A percentile compares a stretch with the other conserved stretches of the same genome.
phyloP scores from a whole-genome alignment of 2,797 vertebrate species.

The Myotis myotis region DNA sequence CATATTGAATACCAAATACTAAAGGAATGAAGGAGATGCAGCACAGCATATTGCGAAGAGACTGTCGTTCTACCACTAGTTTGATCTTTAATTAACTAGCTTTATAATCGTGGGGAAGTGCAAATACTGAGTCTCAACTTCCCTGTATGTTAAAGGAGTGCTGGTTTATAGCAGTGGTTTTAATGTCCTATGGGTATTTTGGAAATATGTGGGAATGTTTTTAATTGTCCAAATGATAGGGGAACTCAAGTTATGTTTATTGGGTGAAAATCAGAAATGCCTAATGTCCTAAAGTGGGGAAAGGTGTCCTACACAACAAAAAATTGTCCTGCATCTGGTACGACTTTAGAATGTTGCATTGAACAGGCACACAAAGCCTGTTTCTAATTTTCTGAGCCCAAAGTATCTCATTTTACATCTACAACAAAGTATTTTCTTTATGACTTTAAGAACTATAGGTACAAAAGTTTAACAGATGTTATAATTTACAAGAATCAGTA shows the following conservation, averaged over 20 bases:
- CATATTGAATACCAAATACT: conserved; percentile 31
- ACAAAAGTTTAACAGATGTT: conserved; percentile 23
- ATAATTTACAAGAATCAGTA: not conserved
- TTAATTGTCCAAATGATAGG: conserved; percentile 11
- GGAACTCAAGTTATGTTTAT: not conserved
- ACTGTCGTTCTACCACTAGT: not conserved
- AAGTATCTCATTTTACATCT: not conserved
- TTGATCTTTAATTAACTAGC: conserved; percentile 10
- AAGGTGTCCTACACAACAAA: not conserved
- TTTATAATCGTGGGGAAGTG: not conserved
- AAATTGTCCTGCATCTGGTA: not conserved
- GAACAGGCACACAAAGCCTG: conserved; percentile 3
- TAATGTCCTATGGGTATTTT: not conserved
- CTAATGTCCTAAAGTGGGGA: not conserved
- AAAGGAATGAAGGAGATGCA: not conserved
- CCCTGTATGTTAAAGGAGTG: not conserved
- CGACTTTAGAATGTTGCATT: not conserved
- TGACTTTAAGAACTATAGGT: conserved; percentile 3
- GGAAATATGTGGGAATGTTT: not conserved
- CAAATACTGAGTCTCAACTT: not conserved
- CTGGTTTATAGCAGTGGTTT: not conserved
- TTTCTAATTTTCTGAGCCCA: conserved; percentile 23
- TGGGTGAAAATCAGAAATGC: conserved; percentile 4
- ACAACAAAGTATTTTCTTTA: not conserved
- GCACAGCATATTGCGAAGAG: not conserved